Conservation (phyloP, 1,140 invertebrate genomes). For the Epicauta chinensis region DNA sequence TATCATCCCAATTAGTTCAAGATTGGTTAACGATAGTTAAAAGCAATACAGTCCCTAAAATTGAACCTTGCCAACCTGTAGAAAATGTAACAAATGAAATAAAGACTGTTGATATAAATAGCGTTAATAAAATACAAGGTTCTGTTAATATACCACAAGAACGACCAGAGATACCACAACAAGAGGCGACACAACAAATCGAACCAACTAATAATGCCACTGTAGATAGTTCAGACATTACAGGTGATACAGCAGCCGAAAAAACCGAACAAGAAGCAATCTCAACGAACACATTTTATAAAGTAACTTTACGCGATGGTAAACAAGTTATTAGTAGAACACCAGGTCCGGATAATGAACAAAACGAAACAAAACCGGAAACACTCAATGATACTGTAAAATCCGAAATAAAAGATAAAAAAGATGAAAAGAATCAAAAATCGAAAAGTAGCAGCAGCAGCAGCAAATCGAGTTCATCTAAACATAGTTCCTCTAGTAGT, state of each 20-base stretch:
- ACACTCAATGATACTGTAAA: slow-evolving; percentile 15
- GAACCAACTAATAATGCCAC: slow-evolving; percentile 2
- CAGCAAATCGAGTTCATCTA: slow-evolving; percentile 36
- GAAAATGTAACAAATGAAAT: slow-evolving; percentile 1
- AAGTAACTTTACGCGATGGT: slow-evolving; percentile 66
- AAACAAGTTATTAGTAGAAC: slow-evolving; percentile 65
- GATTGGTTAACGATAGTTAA: slow-evolving; percentile 86
- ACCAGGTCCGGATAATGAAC: slow-evolving; percentile 39
- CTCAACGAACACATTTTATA: slow-evolving; percentile 47
- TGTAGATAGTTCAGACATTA: slow-evolving; percentile 8
- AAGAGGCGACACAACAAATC: too few relatives aligned
- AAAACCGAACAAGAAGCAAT: slow-evolving; percentile 14
- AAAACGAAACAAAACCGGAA: slow-evolving; percentile 21
- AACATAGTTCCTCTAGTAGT: slow-evolving; percentile 19
- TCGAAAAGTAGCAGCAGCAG: slow-evolving; percentile 41
- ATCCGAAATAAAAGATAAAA: slow-evolving; percentile 27
- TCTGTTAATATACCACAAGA: too few relatives aligned
- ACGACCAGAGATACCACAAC: too few relatives aligned
- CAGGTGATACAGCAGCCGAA: not conserved
- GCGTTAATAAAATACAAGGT: too few relatives aligned
- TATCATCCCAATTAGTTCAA: slow-evolving; percentile 78
- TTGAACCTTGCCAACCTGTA: slow-evolving; percentile 5
- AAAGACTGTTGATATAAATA: not conserved
- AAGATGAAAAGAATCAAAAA: slow-evolving; percentile 27
- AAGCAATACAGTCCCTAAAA: slow-evolving; percentile 43